phyloP scores from a whole-genome alignment of 2,888 invertebrate genomes.

The Patella caerulea region DNA sequence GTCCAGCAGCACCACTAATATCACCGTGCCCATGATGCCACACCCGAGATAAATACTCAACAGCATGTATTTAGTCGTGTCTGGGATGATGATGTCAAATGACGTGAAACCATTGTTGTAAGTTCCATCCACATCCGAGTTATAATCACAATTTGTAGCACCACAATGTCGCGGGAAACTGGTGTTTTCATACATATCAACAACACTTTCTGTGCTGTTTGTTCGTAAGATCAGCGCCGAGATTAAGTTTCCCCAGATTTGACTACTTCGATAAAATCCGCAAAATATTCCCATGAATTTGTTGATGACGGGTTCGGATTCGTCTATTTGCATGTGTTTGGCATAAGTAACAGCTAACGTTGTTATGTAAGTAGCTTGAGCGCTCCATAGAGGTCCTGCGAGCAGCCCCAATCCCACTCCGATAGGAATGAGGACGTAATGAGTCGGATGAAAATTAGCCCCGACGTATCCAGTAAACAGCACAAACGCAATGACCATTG shows the following conservation, averaged over 20 bases:
- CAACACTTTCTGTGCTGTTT: slow-evolving; percentile 29
- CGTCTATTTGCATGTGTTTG: slow-evolving; percentile 51
- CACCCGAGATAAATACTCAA: slow-evolving; percentile 63
- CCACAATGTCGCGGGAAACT: slow-evolving; percentile 41
- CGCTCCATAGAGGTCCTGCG: slow-evolving; percentile 67
- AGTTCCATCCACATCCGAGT: slow-evolving; percentile 37
- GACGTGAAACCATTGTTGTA: slow-evolving; percentile 28
- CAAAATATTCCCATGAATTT: slow-evolving; percentile 68
- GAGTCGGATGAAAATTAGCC: slow-evolving; percentile 64
- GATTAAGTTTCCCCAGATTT: slow-evolving; percentile 68
- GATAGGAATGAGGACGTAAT: slow-evolving; percentile 62
- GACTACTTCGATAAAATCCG: slow-evolving; percentile 63
- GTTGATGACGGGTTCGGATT: slow-evolving; percentile 60
- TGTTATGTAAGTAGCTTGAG: slow-evolving; percentile 66
- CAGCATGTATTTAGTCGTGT: slow-evolving; percentile 55
- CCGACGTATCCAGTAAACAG: slow-evolving; percentile 63
- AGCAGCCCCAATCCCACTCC: slow-evolving; percentile 61
- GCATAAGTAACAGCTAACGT: slow-evolving; percentile 65
- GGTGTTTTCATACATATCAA: slow-evolving; percentile 10
- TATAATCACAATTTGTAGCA: slow-evolving; percentile 44
- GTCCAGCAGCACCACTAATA: slow-evolving; percentile 59
- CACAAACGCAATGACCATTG: slow-evolving; percentile 60
- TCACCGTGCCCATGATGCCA: slow-evolving; percentile 60
- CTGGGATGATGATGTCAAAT: slow-evolving; percentile 45
- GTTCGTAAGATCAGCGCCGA: slow-evolving; percentile 58